Evolutionary conservation across 1,140 invertebrate genomes (phyloP).

Genomic region (Drosophila sucinea): DNA sequence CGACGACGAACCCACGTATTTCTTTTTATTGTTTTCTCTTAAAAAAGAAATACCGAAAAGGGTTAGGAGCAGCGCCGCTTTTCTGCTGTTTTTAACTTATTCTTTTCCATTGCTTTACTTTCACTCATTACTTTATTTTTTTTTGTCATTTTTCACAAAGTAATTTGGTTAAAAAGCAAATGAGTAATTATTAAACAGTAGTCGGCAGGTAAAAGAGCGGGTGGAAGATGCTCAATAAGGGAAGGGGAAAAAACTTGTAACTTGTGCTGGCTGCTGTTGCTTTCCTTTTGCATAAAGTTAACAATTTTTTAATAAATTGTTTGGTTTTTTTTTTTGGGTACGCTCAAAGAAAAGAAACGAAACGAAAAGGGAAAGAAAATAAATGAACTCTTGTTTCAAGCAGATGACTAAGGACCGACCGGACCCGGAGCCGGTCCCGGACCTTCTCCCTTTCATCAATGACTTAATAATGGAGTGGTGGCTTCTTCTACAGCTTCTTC

Average conservation of each 20-base stretch:
- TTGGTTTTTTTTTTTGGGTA: background rate
- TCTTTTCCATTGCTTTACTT: constrained; percentile 26
- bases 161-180: constrained; percentile 71
- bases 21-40: constrained; percentile 11
- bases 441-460: constrained; percentile 39
- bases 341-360: background rate
- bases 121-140: constrained; percentile 21
- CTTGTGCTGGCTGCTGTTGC: constrained; percentile 27
- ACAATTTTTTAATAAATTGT: constrained; percentile 27
- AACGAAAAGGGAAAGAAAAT: constrained; percentile 30
- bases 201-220: constrained; percentile 3
- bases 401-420: constrained; percentile 19
- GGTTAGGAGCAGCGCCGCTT: constrained; percentile 10
- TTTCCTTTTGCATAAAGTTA: constrained; percentile 39
- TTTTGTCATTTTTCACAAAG: constrained; percentile 68
- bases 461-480: constrained; percentile 69
- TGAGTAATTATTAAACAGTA: constrained; percentile 74
- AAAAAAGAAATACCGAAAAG: constrained; percentile 21
- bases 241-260: constrained; percentile 29
- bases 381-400: constrained; percentile 44
- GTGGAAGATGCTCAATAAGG: constrained; percentile 19
- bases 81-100: constrained; percentile 28
- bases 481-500: constrained; percentile 13
- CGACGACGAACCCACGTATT: background rate
- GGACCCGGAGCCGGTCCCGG: constrained; percentile 5